A percentile compares a stretch with the other conserved stretches of the same genome.
Conservation (phyloP, 2,888 invertebrate genomes). For the Diarsia rubi region DNA sequence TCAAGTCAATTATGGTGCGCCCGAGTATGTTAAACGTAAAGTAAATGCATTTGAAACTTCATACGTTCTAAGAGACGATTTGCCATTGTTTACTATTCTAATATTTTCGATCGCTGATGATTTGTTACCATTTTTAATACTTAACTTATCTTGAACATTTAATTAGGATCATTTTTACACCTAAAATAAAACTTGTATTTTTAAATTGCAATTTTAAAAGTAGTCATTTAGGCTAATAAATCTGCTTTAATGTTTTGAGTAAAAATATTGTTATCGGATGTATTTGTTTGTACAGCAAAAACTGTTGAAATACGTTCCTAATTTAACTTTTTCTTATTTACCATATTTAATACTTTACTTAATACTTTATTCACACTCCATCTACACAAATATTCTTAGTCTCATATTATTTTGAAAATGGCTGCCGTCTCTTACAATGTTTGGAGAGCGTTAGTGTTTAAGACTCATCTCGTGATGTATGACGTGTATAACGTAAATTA, state of each 20-base stretch:
- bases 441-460: slow-evolving; percentile 69
- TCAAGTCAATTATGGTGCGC: slow-evolving; percentile 90
- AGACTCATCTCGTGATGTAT: slow-evolving; percentile 77
- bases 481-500: slow-evolving; percentile 84
- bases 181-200: neutral
- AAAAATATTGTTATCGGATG: neutral
- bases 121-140: neutral
- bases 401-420: neutral
- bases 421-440: slow-evolving; percentile 70
- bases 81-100: neutral
- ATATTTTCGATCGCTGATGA: neutral
- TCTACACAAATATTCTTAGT: neutral
- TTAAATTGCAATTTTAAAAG: neutral
- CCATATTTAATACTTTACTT: too few relatives aligned
- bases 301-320: neutral
- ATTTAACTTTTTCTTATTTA: neutral
- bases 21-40: slow-evolving; percentile 74
- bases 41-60: slow-evolving; percentile 71
- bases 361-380: neutral
- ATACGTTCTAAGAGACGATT: slow-evolving; percentile 71
- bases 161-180: neutral
- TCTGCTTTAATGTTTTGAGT: neutral
- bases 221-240: neutral
- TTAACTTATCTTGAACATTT: too few relatives aligned
- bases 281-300: neutral